Percentiles rank a stretch among this genome's conserved stretches.
These are phyloP conservation scores for Scotopteryx bipunctaria DNA, from an alignment of 2,888 invertebrate genomes.

Conservation along the genomic window DNA sequence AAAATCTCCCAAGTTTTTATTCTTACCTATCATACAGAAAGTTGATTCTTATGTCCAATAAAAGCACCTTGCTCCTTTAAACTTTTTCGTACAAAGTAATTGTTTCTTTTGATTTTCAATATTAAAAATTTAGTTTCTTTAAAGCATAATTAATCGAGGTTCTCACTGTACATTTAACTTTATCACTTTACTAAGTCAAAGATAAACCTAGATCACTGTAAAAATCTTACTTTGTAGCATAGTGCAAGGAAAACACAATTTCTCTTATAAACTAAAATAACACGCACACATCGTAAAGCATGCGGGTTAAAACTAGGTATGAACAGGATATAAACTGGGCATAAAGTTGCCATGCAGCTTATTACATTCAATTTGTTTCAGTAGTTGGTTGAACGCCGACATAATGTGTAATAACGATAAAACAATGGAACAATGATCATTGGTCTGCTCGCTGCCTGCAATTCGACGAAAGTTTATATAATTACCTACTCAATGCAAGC, in stretches of 20 bases:
- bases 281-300: constrained; percentile 66
- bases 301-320: constrained; percentile 56
- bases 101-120: not conserved
- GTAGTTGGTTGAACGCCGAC: constrained; percentile 48
- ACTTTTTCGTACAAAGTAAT: not conserved
- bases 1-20: constrained; percentile 10
- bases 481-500: constrained; percentile 15
- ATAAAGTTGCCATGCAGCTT: constrained; percentile 28
- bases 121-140: not conserved
- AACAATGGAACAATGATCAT: constrained; percentile 67
- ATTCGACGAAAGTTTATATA: constrained; percentile 16
- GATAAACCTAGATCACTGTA: constrained; percentile 11
- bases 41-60: constrained; percentile 1
- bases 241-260: constrained; percentile 40
- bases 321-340: constrained; percentile 44
- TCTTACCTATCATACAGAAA: constrained; percentile 4
- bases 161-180: not conserved
- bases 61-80: not conserved
- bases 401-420: constrained; percentile 55
- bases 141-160: not conserved
- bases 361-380: constrained; percentile 73
- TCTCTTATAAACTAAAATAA: constrained; percentile 63
- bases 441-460: constrained; percentile 33
- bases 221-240: constrained; percentile 25
- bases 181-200: not conserved